Percentiles rank a stretch among this genome's conserved stretches.
These are phyloP conservation scores for Cenopis cana DNA, from an alignment of 2,888 invertebrate species.

Conservation along the genomic window DNA sequence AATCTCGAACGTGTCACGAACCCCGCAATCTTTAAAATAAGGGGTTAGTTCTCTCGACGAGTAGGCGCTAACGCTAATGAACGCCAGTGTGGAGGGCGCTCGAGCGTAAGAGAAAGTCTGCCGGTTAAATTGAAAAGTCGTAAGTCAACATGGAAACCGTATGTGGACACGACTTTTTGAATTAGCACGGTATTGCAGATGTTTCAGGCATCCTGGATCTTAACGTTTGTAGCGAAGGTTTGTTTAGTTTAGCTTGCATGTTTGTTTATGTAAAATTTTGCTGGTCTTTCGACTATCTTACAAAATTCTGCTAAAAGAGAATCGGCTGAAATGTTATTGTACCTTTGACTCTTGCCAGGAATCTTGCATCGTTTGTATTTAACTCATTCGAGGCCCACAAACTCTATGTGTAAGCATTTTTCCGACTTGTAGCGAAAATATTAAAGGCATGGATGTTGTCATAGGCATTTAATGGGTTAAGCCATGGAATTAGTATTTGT, in stretches of 20 bases:
- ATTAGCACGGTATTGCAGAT: neutral
- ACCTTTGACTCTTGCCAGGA: too few species aligned
- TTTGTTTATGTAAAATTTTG: neutral
- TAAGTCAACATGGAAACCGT: neutral
- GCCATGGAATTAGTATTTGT: too few species aligned
- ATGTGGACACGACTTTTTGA: neutral
- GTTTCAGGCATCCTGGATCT: neutral
- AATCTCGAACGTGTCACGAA: conserved; percentile 25
- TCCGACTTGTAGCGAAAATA: too few species aligned
- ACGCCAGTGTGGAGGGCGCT: conserved; percentile 47
- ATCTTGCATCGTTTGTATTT: too few species aligned
- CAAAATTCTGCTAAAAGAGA: too few species aligned
- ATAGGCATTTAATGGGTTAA: too few species aligned
- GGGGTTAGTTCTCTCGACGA: conserved; percentile 33
- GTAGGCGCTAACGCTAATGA: conserved; percentile 54
- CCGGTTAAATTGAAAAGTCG: conserved; percentile 9
- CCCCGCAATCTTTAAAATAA: conserved; percentile 18
- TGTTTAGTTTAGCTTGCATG: conserved; percentile 7
- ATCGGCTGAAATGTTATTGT: too few species aligned
- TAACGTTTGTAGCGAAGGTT: neutral
- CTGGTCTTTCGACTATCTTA: neutral
- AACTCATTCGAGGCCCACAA: too few species aligned
- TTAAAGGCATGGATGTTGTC: too few species aligned
- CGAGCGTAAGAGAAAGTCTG: conserved; percentile 26
- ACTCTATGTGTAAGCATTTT: too few species aligned